A percentile compares a stretch with the other conserved stretches of the same genome.
These are phyloP conservation scores for Holacanthella duospinosa DNA, from an alignment of 2,888 invertebrate species.

Conservation along the genomic window DNA sequence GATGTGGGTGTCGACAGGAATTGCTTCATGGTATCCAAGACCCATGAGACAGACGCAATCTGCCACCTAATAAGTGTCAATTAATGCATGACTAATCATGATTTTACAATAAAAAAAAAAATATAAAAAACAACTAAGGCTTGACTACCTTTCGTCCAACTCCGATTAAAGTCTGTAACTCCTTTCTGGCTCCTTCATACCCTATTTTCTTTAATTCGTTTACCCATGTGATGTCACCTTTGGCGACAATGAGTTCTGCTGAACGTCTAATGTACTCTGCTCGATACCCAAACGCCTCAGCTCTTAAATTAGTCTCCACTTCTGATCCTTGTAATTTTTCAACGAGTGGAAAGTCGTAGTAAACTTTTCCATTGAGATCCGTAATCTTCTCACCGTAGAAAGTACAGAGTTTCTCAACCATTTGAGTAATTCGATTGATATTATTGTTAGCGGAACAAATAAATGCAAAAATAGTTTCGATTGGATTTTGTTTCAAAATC, in stretches of 20 bases:
- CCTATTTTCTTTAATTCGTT: conserved; percentile 53
- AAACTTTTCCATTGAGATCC: conserved; percentile 52
- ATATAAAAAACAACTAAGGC: conserved; percentile 15
- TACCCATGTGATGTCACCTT: conserved; percentile 66
- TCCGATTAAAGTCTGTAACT: conserved; percentile 69
- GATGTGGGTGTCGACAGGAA: conserved; percentile 95
- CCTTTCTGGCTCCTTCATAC: conserved; percentile 61
- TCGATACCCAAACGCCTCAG: conserved; percentile 74
- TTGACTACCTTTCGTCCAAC: conserved; percentile 91
- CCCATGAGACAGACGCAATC: conserved; percentile 98
- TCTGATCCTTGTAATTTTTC: conserved; percentile 48
- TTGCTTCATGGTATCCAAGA: conserved; percentile 69
- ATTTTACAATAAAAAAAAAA: background rate
- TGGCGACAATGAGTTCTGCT: conserved; percentile 55
- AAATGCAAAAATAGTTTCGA: conserved; percentile 89
- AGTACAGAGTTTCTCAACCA: conserved; percentile 82
- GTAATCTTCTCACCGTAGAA: conserved; percentile 66
- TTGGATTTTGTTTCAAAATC: conserved; percentile 76
- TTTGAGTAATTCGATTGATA: conserved; percentile 75
- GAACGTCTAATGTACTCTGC: conserved; percentile 73
- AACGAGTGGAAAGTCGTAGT: conserved; percentile 72
- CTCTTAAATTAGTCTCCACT: conserved; percentile 61
- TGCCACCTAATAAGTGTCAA: too few species aligned
- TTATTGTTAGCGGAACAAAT: conserved; percentile 97
- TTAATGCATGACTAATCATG: too few species aligned